A percentile compares a stretch with the other conserved stretches of the same genome.
These are phyloP conservation scores for Mimas tiliae DNA, from an alignment of 2,888 invertebrate species.

Conservation along the genomic window DNA sequence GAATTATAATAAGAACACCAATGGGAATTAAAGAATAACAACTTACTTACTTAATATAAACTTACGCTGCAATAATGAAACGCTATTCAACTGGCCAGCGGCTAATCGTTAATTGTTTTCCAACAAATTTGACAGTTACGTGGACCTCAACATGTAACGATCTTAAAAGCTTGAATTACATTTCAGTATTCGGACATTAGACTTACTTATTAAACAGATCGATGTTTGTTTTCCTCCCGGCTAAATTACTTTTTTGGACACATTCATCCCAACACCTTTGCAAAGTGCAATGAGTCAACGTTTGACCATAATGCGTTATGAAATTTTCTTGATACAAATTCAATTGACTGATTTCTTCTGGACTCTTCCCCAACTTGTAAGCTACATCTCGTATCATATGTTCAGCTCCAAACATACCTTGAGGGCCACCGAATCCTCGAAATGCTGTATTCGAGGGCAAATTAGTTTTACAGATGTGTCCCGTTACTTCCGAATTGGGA, in stretches of 20 bases:
- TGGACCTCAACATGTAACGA: no score
- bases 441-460: constrained; percentile 97
- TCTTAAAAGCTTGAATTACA: no score
- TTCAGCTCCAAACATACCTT: constrained; percentile 95
- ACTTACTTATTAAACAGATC: constrained; percentile 89
- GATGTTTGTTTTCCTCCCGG: constrained; percentile 83
- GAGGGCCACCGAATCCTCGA: constrained; percentile 96
- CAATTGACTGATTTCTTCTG: constrained; percentile 86
- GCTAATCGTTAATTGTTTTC: no score
- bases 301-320: constrained; percentile 91
- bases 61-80: no score
- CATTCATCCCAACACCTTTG: constrained; percentile 92
- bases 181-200: neutral
- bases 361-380: constrained; percentile 86
- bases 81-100: no score
- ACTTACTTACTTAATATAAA: no score
- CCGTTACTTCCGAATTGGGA: constrained; percentile 88
- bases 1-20: no score
- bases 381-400: constrained; percentile 91
- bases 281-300: constrained; percentile 89
- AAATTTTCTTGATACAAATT: constrained; percentile 94
- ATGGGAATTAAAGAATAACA: no score
- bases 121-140: no score
- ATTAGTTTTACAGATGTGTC: constrained; percentile 94
- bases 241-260: constrained; percentile 86